Evolutionary conservation across 53 echinoderm and acorn worm species (phyloP), one percentile per base, ranked within the genome.

Genomic region (Crossaster papposus): DNA sequence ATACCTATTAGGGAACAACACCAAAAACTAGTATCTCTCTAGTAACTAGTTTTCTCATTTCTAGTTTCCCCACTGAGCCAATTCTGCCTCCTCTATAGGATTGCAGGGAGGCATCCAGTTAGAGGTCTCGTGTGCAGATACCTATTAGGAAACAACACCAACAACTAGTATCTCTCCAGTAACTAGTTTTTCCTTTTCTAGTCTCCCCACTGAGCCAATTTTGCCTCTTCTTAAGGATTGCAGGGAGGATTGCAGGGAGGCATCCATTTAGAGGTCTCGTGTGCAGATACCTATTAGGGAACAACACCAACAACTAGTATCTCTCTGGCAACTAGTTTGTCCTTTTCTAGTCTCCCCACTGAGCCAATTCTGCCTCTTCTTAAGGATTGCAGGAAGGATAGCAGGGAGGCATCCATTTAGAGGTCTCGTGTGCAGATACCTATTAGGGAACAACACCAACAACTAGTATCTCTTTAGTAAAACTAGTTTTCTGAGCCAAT

Each of bases 251-350:
- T n/a, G 31, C 92, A 94, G 37, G 94, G 77, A 26, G 89, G 90
- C 65, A 96, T 88, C 96, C 96, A 96, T 38, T 94, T 86, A 24
- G 65, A 63, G 0, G 89, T 85, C 82, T 96, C 96, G n/a, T 94
- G 51, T 7, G 92, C 58, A 52, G 96, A 92, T 4, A 88, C 72
- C 96, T 96, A 29, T 31, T 7, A 44, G 37, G 30, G 18, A 36
- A 58, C 58, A 58, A 14, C 44, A 44, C 0, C 44, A 44, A 44
- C 5, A 44, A 44, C 44, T 44, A 44, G 5, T 5, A 44, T 44
- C 44, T 44, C 44, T 7, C 44, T 1, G 44, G 44, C 9, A n/a
- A n/a, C n/a, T n/a, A n/a, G n/a, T 84, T 83, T 51, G 89, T 77
- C 32, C 78, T 81, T 77, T 91, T 89, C 92, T 94, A 94, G 52